phyloP scores from a whole-genome alignment of 1,140 invertebrate genomes.

The Cryptotermes secundus region DNA sequence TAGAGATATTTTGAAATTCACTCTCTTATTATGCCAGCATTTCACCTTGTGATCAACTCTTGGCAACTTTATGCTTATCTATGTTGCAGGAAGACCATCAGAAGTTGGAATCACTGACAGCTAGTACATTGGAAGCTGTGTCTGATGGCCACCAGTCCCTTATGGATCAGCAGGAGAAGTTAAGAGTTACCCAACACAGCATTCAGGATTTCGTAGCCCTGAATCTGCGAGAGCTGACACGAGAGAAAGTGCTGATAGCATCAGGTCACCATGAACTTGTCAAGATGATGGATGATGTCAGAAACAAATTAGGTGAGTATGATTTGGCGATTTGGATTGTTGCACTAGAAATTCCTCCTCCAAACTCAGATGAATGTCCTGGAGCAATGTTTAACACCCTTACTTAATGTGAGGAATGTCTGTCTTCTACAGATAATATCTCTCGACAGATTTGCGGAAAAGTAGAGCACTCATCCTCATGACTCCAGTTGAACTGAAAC shows the following conservation, averaged over 20 bases:
- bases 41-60: no score
- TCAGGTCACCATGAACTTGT: constrained; percentile 58
- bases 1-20: no score
- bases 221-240: constrained; percentile 57
- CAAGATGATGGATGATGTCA: constrained; percentile 57
- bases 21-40: no score
- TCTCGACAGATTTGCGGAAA: no score
- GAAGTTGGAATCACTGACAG: constrained; percentile 52
- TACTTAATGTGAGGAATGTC: no score
- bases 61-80: no score
- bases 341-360: no score
- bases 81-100: constrained; percentile 55
- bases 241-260: constrained; percentile 62
- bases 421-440: no score
- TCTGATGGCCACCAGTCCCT: constrained; percentile 54
- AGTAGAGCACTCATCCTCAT: no score
- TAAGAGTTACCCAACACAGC: constrained; percentile 53
- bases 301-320: constrained; percentile 55
- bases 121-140: constrained; percentile 54
- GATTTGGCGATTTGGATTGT: no score
- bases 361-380: background rate
- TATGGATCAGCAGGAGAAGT: constrained; percentile 54
- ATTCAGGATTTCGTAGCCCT: constrained; percentile 52
- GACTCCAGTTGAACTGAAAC: no score
- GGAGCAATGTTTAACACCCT: no score